Percentiles rank a stretch among this genome's conserved stretches.
Evolutionary conservation across 2,113 vertebrate genomes (phyloP).

Genomic region (Passer domesticus): DNA sequence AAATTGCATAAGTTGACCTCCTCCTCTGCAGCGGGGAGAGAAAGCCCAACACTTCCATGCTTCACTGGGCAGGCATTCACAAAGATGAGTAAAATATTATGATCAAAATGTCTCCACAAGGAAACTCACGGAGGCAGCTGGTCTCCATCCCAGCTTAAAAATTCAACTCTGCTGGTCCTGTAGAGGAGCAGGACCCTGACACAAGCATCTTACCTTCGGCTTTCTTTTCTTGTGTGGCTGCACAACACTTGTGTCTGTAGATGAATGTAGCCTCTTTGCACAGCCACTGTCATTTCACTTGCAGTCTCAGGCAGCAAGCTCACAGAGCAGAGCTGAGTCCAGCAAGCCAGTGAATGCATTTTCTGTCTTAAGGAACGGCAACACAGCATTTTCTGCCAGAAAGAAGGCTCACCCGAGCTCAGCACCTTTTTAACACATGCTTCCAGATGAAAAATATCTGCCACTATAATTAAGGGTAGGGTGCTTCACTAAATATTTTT

Average conservation of each 20-base stretch:
- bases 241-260: background rate
- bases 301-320: background rate
- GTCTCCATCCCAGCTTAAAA: background rate
- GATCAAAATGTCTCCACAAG: background rate
- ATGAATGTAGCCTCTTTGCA: background rate
- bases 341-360: background rate
- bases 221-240: background rate
- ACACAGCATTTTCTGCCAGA: conserved; percentile 8
- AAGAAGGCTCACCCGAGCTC: background rate
- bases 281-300: background rate
- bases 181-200: background rate
- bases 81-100: background rate
- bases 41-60: background rate
- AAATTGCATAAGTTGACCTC: background rate
- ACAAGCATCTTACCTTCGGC: fast-evolving
- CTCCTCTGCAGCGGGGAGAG: background rate
- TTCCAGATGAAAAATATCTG: conserved; percentile 14
- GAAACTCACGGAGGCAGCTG: background rate
- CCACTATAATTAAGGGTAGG: conserved; percentile 1
- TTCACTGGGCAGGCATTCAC: background rate
- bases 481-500: conserved; percentile 14
- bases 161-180: background rate
- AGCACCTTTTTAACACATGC: background rate
- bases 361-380: background rate
- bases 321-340: background rate